These are phyloP conservation scores for Sphinx pinastri DNA, from an alignment of 2,888 invertebrate species.

Conservation along the genomic window DNA sequence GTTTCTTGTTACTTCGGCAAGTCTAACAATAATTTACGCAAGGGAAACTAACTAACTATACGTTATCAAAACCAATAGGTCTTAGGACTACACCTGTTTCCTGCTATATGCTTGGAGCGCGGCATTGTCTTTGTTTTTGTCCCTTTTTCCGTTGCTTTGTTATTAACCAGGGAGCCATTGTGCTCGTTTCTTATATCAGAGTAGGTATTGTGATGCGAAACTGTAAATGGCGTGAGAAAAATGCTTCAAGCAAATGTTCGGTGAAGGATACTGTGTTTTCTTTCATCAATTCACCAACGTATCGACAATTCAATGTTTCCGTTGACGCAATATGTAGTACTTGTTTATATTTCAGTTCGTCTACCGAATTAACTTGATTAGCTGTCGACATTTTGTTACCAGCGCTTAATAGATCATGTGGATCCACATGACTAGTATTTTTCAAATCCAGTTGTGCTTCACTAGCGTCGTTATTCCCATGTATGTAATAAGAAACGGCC, in stretches of 20 bases:
- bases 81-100: constrained; percentile 56
- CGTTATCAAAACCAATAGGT: constrained; percentile 22
- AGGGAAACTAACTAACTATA: not conserved
- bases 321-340: not conserved
- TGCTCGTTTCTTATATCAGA: constrained; percentile 10
- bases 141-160: constrained; percentile 56
- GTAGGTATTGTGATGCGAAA: constrained; percentile 23
- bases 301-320: no score
- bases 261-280: not conserved
- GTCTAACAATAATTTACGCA: not conserved
- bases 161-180: constrained; percentile 37
- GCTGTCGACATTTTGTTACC: not conserved
- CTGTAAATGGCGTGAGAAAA: constrained; percentile 39
- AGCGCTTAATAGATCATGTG: not conserved
- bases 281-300: not conserved
- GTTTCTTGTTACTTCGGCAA: constrained; percentile 1
- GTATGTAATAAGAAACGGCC: constrained; percentile 61
- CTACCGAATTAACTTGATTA: not conserved
- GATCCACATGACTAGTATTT: not conserved
- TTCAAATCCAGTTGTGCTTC: constrained; percentile 27
- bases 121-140: constrained; percentile 65
- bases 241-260: not conserved
- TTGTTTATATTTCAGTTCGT: not conserved
- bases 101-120: constrained; percentile 53
- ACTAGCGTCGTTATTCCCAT: constrained; percentile 60